Evolutionary conservation across 2,888 invertebrate genomes (phyloP).

Genomic region (Lepeophtheirus nordmannii): DNA sequence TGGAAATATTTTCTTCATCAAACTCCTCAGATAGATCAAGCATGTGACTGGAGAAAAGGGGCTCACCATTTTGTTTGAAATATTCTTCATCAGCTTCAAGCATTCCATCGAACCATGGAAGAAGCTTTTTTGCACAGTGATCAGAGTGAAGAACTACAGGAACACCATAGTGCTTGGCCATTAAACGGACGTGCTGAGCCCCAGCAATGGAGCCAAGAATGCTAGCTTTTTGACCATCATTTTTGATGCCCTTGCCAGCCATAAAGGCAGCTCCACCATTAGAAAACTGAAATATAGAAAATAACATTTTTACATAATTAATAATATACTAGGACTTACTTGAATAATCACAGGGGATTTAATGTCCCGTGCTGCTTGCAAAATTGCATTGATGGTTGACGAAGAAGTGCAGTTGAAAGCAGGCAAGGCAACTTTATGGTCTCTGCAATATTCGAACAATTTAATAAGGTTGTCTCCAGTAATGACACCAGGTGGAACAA

Average conservation of each 20-base stretch:
- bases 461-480: conserved; percentile 23
- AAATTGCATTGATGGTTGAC: conserved; percentile 22
- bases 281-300: conserved; percentile 4
- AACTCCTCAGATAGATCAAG: conserved; percentile 25
- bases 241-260: conserved; percentile 25
- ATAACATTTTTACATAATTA: background rate
- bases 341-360: conserved; percentile 23
- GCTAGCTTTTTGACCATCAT: conserved; percentile 21
- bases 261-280: conserved; percentile 25
- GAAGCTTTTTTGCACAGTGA: conserved; percentile 25
- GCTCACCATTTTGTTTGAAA: conserved; percentile 24
- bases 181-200: conserved; percentile 21
- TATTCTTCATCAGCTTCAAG: conserved; percentile 24
- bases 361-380: conserved; percentile 21
- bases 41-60: conserved; percentile 25
- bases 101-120: conserved; percentile 25
- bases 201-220: conserved; percentile 24
- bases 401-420: conserved; percentile 23
- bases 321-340: background rate
- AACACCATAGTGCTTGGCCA: conserved; percentile 25
- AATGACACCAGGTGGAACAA: conserved; percentile 22
- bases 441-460: conserved; percentile 21
- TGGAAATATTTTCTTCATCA: conserved; percentile 24
- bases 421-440: conserved; percentile 20
- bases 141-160: conserved; percentile 24